These are phyloP conservation scores for Gastrophryne carolinensis DNA, from an alignment of 2,797 vertebrate species.

Conservation along the genomic window DNA sequence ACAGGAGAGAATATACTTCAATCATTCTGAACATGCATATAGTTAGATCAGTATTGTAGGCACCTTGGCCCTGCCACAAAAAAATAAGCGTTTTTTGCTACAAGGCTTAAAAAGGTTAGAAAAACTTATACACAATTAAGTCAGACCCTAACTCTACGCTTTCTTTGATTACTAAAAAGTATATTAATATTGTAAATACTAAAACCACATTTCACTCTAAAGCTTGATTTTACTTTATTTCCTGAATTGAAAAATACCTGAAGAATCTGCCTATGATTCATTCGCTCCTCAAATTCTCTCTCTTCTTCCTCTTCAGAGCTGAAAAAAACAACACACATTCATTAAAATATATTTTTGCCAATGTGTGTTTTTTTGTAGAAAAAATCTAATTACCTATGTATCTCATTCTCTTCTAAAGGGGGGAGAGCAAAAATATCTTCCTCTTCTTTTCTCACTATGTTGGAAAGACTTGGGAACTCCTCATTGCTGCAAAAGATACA, in stretches of 20 bases:
- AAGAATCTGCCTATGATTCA: slow-evolving; percentile 68
- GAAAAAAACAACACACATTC: background rate
- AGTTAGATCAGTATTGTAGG: too few species aligned
- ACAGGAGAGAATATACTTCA: too few species aligned
- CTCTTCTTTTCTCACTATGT: slow-evolving; percentile 75
- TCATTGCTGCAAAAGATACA: slow-evolving; percentile 72
- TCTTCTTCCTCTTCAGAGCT: slow-evolving; percentile 89
- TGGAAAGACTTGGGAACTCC: slow-evolving; percentile 81
- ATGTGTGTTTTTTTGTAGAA: background rate
- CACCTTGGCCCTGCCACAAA: too few species aligned
- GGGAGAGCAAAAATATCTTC: slow-evolving; percentile 88
- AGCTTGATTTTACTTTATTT: too few species aligned
- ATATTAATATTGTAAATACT: too few species aligned
- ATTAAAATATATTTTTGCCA: background rate
- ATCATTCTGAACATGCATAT: too few species aligned
- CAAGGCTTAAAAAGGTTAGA: too few species aligned
- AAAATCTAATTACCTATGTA: slow-evolving; percentile 73
- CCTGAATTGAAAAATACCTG: slow-evolving; percentile 78
- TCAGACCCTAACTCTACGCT: too few species aligned
- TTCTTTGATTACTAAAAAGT: too few species aligned
- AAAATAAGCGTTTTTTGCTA: too few species aligned
- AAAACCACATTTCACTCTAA: too few species aligned
- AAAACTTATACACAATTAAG: too few species aligned
- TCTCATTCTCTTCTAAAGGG: slow-evolving; percentile 77
- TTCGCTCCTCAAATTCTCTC: slow-evolving; percentile 70